These are phyloP conservation scores for Rhea pennata DNA, from an alignment of 2,113 vertebrate genomes.

Conservation along the genomic window DNA sequence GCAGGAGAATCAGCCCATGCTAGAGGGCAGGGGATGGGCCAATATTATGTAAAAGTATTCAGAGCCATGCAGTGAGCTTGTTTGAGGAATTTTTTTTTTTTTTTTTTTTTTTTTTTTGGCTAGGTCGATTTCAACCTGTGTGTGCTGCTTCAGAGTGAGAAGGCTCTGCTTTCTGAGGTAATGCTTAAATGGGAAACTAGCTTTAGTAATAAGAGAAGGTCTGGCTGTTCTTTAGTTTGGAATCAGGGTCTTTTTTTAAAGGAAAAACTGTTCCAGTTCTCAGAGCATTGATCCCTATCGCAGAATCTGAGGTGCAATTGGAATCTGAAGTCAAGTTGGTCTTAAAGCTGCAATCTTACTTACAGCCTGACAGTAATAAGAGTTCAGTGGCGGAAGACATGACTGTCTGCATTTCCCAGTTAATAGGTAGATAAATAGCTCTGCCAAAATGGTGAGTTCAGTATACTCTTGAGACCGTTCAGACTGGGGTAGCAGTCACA, in stretches of 20 bases:
- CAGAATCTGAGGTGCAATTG: neutral
- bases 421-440: neutral
- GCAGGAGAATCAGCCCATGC: neutral
- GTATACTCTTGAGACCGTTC: neutral
- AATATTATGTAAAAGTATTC: neutral
- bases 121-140: neutral
- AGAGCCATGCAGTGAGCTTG: fast-evolving
- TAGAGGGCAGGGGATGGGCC: neutral
- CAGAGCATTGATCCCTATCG: neutral
- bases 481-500: neutral
- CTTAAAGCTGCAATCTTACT: neutral
- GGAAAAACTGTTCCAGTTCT: neutral
- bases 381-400: no score
- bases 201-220: neutral
- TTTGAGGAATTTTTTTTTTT: neutral
- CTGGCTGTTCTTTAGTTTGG: neutral
- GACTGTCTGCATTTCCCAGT: neutral
- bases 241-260: neutral
- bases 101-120: neutral
- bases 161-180: neutral
- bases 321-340: neutral
- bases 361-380: neutral
- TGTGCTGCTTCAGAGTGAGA: neutral
- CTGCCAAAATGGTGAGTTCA: neutral
- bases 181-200: neutral